Base-by-base conservation (phyloP, 2,888 invertebrate genomes). In the Spilarctia lutea region DNA sequence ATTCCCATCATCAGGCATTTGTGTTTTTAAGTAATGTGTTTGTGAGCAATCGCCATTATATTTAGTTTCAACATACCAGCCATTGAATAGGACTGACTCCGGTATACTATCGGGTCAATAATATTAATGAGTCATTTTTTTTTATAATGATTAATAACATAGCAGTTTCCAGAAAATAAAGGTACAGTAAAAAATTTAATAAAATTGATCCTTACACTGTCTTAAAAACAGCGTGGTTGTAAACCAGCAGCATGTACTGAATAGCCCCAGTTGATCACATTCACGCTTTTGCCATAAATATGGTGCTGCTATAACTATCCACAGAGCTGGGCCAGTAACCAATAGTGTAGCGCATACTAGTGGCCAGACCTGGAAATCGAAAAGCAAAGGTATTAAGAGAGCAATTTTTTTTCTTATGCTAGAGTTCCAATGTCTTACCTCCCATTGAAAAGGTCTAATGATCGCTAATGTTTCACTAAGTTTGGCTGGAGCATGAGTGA, bases 391-490 rank as follows among this genome's bases (percentile, higher is more conserved):
- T 6, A 20, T 20, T 16, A 20, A 6, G 3, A 20, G 16, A 48
- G 10, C 48, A 18, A 48, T 18, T 20, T 18, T 18, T 65, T 65
- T 18, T 30, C 18, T 4, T n/a, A n/a, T 18, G 0, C 56, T 39
- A 39, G 2, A n/a, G 2, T 63, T 13, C 30, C 63, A 63, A 39
- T 24, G 4, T 18, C 45, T 88, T 89, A 97, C 98, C 93, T 97
- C 96, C 96, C 97, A 97, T 75, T 97, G 97, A 86, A 98, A 98
- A 0, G 98, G 98, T 70, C 98, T 95, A 79, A 98, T 96, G 33
- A 98, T 96, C 18, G 97, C 98, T 30, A 98, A 87, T 0, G 98
- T 97, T 87, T 98, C 98, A 83, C 97, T 98, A 1, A 98, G 92
- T 75, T 96, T 96, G 0, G 97, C 96, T 0, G 98, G 98, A 0